A percentile compares a stretch with the other conserved stretches of the same genome.
Conservation (phyloP, 2,113 vertebrate species). For the Cyrtonyx montezumae region DNA sequence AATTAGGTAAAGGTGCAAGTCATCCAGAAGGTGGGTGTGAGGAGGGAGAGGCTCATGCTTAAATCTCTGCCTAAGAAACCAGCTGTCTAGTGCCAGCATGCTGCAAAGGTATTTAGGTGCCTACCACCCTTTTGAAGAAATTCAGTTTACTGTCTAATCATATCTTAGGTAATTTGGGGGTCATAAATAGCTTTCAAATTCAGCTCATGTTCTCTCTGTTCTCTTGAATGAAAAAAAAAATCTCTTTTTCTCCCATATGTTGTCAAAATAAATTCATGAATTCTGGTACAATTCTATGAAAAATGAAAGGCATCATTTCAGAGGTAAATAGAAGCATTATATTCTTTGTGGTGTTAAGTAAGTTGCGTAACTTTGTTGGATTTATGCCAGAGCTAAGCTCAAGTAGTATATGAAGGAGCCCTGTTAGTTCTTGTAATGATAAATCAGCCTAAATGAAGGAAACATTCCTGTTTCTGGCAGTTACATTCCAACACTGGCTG, state of each 20-base stretch:
- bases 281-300: background rate
- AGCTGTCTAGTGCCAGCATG: slow-evolving; percentile 12
- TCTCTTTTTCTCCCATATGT: background rate
- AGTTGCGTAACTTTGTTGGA: slow-evolving; percentile 9
- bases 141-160: background rate
- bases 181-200: background rate
- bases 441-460: slow-evolving; percentile 54
- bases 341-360: background rate
- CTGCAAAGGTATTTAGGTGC: background rate
- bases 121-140: background rate
- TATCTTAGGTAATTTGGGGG: background rate
- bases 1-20: slow-evolving; percentile 42
- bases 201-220: background rate
- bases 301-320: background rate
- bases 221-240: background rate
- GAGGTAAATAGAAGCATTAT: background rate
- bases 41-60: slow-evolving; percentile 22
- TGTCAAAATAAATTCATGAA: background rate
- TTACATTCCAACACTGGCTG: slow-evolving; percentile 44
- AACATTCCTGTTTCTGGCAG: slow-evolving; percentile 51
- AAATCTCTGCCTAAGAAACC: background rate
- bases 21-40: slow-evolving; percentile 23
- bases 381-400: slow-evolving; percentile 5
- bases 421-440: slow-evolving; percentile 57
- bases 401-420: slow-evolving; percentile 20